Conservation (phyloP, 2,888 invertebrate species). For the Drosophila aldrichi region DNA sequence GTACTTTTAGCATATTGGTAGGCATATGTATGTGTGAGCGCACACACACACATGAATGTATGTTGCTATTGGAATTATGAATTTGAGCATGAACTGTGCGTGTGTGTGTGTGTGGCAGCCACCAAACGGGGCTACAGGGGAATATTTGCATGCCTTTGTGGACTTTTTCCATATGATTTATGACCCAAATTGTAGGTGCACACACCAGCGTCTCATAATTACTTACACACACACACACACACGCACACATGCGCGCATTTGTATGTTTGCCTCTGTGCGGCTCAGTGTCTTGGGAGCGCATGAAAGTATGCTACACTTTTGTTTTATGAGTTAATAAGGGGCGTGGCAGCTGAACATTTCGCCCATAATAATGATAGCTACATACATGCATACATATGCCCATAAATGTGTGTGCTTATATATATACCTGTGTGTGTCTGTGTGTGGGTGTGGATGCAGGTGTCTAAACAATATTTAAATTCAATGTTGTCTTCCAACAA, state of each 20-base stretch:
- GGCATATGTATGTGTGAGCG: constrained; percentile 26
- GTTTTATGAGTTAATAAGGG: constrained; percentile 63
- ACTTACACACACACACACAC: constrained; percentile 33
- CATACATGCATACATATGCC: neutral
- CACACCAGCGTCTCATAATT: constrained; percentile 46
- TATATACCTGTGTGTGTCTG: neutral
- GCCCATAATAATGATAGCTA: constrained; percentile 6
- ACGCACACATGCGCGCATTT: neutral
- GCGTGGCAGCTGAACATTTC: constrained; percentile 27
- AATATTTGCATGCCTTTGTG: constrained; percentile 75
- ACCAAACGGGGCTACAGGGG: constrained; percentile 51
- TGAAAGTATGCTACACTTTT: constrained; percentile 67
- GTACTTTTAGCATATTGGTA: constrained; percentile 53
- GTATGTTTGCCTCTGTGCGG: constrained; percentile 20
- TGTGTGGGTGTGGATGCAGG: neutral
- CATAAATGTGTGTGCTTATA: neutral
- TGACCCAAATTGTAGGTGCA: constrained; percentile 71
- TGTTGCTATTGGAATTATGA: constrained; percentile 25
- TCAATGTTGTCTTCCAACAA: neutral
- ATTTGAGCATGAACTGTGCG: constrained; percentile 20
- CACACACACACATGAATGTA: constrained; percentile 19
- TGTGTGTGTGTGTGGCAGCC: constrained; percentile 1
- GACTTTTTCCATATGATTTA: constrained; percentile 77
- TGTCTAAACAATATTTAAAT: neutral
- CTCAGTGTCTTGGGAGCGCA: constrained; percentile 48